Percentiles rank a stretch among this genome's conserved stretches.
phyloP scores from a whole-genome alignment of 2,797 vertebrate species.

The Lacerta bilineata region DNA sequence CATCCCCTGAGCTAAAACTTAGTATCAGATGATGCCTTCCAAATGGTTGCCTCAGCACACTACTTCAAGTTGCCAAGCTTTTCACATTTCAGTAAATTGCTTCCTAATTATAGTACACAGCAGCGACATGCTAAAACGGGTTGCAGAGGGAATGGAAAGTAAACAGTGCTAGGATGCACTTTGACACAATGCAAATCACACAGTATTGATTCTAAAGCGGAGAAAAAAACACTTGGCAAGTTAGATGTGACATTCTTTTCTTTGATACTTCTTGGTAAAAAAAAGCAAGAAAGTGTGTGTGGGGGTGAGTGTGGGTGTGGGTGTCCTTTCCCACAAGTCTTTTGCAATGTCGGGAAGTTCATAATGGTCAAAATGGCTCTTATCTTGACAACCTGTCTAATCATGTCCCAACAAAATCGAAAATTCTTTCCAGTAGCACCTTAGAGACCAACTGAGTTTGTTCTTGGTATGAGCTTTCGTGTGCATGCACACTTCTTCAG shows the following conservation, averaged over 20 bases:
- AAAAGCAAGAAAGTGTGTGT: no score
- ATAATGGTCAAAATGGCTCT: neutral
- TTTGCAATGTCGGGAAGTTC: neutral
- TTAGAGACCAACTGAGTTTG: no score
- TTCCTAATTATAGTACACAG: neutral
- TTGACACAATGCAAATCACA: neutral
- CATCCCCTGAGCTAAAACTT: neutral
- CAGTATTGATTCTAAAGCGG: neutral
- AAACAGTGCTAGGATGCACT: fast-evolving
- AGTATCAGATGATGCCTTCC: neutral
- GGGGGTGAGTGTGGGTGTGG: neutral
- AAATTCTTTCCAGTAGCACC: no score
- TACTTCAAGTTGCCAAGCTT: neutral
- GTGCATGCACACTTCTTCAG: no score
- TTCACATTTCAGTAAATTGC: fast-evolving
- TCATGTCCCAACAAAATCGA: neutral
- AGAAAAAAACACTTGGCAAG: neutral
- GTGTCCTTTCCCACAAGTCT: neutral
- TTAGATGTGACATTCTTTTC: neutral
- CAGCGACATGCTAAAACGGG: neutral
- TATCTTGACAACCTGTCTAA: neutral
- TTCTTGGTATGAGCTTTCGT: no score
- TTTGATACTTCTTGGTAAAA: neutral
- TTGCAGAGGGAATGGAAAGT: neutral
- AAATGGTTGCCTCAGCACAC: neutral